Base-by-base conservation (phyloP, 1,140 invertebrate genomes). In the Orius laevigatus region DNA sequence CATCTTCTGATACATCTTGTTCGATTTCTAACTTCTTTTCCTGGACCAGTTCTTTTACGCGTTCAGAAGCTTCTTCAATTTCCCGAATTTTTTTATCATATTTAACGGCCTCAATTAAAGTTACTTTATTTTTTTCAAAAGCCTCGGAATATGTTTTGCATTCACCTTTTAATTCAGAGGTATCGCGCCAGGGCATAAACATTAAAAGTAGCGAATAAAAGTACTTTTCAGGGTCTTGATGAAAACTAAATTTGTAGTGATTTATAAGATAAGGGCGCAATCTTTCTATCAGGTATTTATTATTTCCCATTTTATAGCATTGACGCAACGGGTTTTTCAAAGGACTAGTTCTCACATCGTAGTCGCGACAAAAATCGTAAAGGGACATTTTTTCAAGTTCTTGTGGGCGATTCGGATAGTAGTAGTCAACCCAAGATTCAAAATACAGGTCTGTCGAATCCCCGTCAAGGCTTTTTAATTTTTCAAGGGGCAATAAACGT, bases 371-470 rank as follows among this genome's bases (percentile, higher is more conserved):
- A 12, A 38, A 49, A 38, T 25, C 25, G 25, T 25, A 25, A 25
- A 25, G 25, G 25, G 25, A 8, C 3, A 25, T 25, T 39, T 38
- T n/a, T 52, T 59, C 53, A 32, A 59, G 48, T 48, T 58, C 48
- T 34, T 33, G 8, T 18, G 58, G 56, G 33, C 59, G 36, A 15
- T 52, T 38, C 0, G 58, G 56, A 53, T 60, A 61, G 47, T 53
- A 50, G 49, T 56, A 45, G 47, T 60, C 57, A 33, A 58, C 43
- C 15, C 57, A 38, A 15, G 48, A 53, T 3, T n/a, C 40, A 52
- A 20, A 57, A 48, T 48, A 60, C 18, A 61, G 56, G 46, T 62
- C 45, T 18, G 52, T 57, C n/a, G 50, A 55, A n/a, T 59, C 52
- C 12, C 34, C 11, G 51, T 54, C 16, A 8, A 60, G 49, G 5